Base-by-base conservation (phyloP, 2,113 vertebrate species). In the Sceloporus tristichus region DNA sequence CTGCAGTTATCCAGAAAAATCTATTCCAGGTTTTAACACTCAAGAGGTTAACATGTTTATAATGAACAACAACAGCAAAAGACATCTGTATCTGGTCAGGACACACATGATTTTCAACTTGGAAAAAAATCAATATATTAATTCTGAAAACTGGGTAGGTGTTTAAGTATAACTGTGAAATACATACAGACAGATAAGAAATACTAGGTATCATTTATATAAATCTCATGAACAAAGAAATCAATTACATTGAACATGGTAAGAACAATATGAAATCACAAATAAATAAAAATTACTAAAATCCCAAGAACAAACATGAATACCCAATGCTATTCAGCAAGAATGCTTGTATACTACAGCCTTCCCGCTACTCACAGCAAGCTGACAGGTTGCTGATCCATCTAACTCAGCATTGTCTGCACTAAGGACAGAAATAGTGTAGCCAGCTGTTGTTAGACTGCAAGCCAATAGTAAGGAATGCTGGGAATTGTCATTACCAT, bases 241-340 rank as follows among this genome's bases (percentile, higher is more conserved):
- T 75, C 70, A n/a, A 66, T 29, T n/a, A 92, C 82, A 84, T 91
- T 89, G 0, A 23, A 82, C 77, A 85, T 93, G 59, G n/a, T 48
- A 34, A 14, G 34, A 19, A 79, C 71, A 86, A 42, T 65, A 29
- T 66, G 27, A 86, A 78, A 9, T 23, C 14, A 78, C 21, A 34
- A 76, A 40, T 29, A 82, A 54, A 48, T 7, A 59, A 14, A 5
- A 56, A 56, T 13, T 16, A n/a, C 16, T 48, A 19, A 19, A n/a
- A 2, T 54, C 19, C 5, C 9, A 38, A 19, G 54, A 78, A 29
- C 29, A 79, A n/a, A 70, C 62, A 53, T 9, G 14, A 14, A 14
- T 29, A 40, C 42, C 9, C 25, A 71, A 13, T 7, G 4, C 48
- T 48, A 48, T 48, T 48, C 48, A 66, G 14, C 1, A 13, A 27